phyloP scores from a whole-genome alignment of 2,888 invertebrate species.

The Oxystoma pomonae region DNA sequence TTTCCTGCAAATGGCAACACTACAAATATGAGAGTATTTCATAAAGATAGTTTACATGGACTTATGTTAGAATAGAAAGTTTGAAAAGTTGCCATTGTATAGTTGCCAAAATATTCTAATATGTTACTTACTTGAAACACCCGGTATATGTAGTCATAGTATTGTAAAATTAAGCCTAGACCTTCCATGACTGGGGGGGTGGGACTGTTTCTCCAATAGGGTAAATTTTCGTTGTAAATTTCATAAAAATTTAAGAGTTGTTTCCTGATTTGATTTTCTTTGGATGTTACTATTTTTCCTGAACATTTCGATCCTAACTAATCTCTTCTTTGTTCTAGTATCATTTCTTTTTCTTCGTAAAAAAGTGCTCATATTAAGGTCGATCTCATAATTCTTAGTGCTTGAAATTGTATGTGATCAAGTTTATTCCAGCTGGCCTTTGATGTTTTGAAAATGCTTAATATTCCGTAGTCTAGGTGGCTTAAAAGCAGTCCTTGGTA shows the following conservation, averaged over 20 bases:
- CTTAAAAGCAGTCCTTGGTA: slow-evolving; percentile 15
- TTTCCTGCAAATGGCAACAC: no score
- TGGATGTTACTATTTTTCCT: neutral
- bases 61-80: no score
- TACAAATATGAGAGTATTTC: no score
- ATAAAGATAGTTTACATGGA: no score
- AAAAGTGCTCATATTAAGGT: slow-evolving; percentile 13
- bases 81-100: no score
- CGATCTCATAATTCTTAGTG: slow-evolving; percentile 14
- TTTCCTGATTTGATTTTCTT: neutral
- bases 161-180: neutral
- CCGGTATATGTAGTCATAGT: no score
- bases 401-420: slow-evolving; percentile 3
- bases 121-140: no score
- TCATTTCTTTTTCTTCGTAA: slow-evolving; percentile 8
- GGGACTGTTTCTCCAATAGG: neutral
- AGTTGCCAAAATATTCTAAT: no score
- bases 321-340: slow-evolving; percentile 8
- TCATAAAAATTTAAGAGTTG: neutral
- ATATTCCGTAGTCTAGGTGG: slow-evolving; percentile 16
- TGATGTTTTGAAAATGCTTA: slow-evolving; percentile 2
- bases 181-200: neutral
- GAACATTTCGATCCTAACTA: slow-evolving; percentile 10
- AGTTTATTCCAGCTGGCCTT: neutral
- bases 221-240: neutral